Evolutionary conservation across 92 coral and sea anemone species (phyloP).

Genomic region (Galaxea fascicularis): DNA sequence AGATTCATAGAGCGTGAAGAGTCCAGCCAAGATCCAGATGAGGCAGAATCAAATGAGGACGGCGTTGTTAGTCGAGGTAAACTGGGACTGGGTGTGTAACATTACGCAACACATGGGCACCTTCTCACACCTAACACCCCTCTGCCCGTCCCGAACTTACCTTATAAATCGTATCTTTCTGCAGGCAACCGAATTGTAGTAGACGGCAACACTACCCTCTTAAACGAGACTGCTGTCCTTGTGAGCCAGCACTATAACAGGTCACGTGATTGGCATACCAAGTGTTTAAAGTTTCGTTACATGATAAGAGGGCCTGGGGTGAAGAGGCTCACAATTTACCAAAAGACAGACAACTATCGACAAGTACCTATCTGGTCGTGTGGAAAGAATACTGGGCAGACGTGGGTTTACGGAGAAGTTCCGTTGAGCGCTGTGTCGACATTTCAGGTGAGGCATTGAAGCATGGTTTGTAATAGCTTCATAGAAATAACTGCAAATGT

Average conservation of each 20-base stretch:
- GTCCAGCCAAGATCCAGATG: not conserved
- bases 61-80: not conserved
- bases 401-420: constrained; percentile 53
- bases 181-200: constrained; percentile 25
- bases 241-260: constrained; percentile 48
- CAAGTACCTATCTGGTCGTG: constrained; percentile 25
- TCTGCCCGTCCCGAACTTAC: too few relatives aligned
- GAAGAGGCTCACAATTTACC: constrained; percentile 16
- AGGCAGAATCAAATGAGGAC: not conserved
- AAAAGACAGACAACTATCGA: constrained; percentile 4
- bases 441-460: constrained; percentile 20
- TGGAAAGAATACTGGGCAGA: not conserved
- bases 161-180: not conserved
- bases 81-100: not conserved
- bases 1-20: constrained; percentile 6
- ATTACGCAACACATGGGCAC: not conserved
- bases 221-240: constrained; percentile 17
- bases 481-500: too few relatives aligned
- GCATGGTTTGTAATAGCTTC: too few relatives aligned
- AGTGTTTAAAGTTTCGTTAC: constrained; percentile 59
- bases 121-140: too few relatives aligned
- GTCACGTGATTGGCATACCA: constrained; percentile 42
- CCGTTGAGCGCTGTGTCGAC: constrained; percentile 42
- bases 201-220: not conserved
- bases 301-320: constrained; percentile 42